A percentile compares a stretch with the other conserved stretches of the same genome.
Evolutionary conservation across 2,888 invertebrate species (phyloP).

Genomic region (Drosophila mettleri): DNA sequence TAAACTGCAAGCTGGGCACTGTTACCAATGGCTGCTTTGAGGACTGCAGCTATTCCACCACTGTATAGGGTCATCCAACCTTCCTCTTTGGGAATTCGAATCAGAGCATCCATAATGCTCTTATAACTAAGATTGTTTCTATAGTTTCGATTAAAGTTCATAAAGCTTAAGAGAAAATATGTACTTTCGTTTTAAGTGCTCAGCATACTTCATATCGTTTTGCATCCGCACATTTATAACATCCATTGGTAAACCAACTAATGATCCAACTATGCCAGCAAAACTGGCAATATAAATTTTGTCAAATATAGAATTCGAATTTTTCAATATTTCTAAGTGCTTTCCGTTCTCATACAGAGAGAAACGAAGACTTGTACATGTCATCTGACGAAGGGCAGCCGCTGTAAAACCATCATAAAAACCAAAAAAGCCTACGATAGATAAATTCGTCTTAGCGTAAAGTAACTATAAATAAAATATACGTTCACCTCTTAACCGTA

Average conservation of each 20-base stretch:
- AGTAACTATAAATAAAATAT: background rate
- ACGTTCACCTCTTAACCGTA: constrained; percentile 1
- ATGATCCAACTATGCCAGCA: constrained; percentile 39
- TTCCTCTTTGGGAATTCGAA: constrained; percentile 46
- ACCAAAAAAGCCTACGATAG: constrained; percentile 9
- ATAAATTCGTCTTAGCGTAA: background rate
- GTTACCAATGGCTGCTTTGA: constrained; percentile 47
- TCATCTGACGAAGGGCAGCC: constrained; percentile 45
- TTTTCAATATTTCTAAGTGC: constrained; percentile 10
- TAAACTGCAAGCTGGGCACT: constrained; percentile 54
- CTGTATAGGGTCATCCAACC: constrained; percentile 45
- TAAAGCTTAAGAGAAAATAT: background rate
- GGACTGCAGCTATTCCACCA: constrained; percentile 36
- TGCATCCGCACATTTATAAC: constrained; percentile 61
- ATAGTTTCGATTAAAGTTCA: background rate
- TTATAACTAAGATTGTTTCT: constrained; percentile 36
- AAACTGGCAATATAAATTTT: constrained; percentile 42
- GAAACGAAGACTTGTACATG: constrained; percentile 51
- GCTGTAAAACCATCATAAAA: constrained; percentile 63
- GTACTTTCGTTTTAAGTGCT: constrained; percentile 40
- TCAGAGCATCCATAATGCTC: constrained; percentile 35
- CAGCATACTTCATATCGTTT: constrained; percentile 45
- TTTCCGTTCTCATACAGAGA: constrained; percentile 30
- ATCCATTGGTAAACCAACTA: constrained; percentile 48
- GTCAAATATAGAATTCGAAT: constrained; percentile 8